Base-by-base conservation (phyloP, 2,888 invertebrate genomes). In the Elmis aenea region DNA sequence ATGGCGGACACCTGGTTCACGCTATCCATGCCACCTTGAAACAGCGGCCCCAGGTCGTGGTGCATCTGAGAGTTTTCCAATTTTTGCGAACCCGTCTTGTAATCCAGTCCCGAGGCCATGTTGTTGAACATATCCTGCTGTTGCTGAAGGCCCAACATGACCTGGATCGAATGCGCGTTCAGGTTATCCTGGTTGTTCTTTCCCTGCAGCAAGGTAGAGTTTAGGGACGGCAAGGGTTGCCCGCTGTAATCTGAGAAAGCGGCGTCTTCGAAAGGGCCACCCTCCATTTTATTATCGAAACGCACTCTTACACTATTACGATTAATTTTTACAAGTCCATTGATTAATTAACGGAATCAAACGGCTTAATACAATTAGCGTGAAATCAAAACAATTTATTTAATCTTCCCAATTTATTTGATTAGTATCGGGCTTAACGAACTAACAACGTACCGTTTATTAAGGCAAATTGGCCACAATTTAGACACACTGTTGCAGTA, bases 211-310 rank as follows among this genome's bases (percentile, higher is more conserved):
- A 68, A 50, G 25, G 67, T 62, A 38, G 66, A 62, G 48, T 60
- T 66, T 33, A 68, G 46, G 23, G 67, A 66, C 9, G 69, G 64
- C 24, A 72, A 51, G 11, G 72, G 69, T 28, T 73, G 77, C 51
- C 74, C 76, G 15, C 73, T 68, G 58, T 86, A 87, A 67, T 88
- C 87, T 49, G 77, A 73, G 66, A 87, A 88, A 61, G 84, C 80
- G 57, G 84, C 83, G 61, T 88, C 88, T 62, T 88, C 88, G 68
- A 87, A 75, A 16, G 76, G 75, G 30, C 69, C 70, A 50, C 71
- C 81, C 66, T 86, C 86, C 84, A 87, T 81, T 67, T 68, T 69
- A 36, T 11, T 26, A 29, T 29, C 25, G 10, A 11, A 6, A 9
- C 10, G 29, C 18, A 5, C 29, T 13, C 12, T 16, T 2, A 10